phyloP scores from a whole-genome alignment of 2,888 invertebrate species.

The Xylocampa areola region DNA sequence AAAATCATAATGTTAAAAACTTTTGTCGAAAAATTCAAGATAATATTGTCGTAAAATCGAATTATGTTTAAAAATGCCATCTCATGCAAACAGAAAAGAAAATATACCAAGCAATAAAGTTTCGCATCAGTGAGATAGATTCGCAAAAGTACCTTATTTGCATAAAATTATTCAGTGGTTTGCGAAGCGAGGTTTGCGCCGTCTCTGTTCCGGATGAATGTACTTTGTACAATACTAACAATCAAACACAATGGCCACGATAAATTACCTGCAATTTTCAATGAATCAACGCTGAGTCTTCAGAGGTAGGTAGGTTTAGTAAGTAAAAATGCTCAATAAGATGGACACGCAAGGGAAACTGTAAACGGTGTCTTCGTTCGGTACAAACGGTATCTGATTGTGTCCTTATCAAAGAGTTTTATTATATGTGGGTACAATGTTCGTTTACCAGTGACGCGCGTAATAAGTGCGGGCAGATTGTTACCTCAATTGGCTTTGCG shows the following conservation, averaged over 20 bases:
- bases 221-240: slow-evolving; percentile 52
- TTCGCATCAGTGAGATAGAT: too few relatives aligned
- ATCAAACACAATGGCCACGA: slow-evolving; percentile 57
- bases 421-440: background rate
- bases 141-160: slow-evolving; percentile 36
- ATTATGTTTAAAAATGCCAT: too few relatives aligned
- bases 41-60: too few relatives aligned
- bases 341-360: too few relatives aligned
- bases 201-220: slow-evolving; percentile 42
- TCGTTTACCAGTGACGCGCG: background rate
- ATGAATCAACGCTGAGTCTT: slow-evolving; percentile 21
- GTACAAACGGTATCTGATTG: background rate
- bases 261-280: slow-evolving; percentile 60
- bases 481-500: background rate
- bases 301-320: background rate
- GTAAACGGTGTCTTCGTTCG: background rate
- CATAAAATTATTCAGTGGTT: slow-evolving; percentile 42
- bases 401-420: background rate
- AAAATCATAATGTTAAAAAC: too few relatives aligned
- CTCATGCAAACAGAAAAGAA: too few relatives aligned
- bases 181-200: slow-evolving; percentile 16
- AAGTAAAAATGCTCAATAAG: background rate
- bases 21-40: too few relatives aligned
- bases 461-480: slow-evolving; percentile 1
- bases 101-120: too few relatives aligned